phyloP scores from a whole-genome alignment of 2,888 invertebrate genomes.

The Anoplius nigerrimus region DNA sequence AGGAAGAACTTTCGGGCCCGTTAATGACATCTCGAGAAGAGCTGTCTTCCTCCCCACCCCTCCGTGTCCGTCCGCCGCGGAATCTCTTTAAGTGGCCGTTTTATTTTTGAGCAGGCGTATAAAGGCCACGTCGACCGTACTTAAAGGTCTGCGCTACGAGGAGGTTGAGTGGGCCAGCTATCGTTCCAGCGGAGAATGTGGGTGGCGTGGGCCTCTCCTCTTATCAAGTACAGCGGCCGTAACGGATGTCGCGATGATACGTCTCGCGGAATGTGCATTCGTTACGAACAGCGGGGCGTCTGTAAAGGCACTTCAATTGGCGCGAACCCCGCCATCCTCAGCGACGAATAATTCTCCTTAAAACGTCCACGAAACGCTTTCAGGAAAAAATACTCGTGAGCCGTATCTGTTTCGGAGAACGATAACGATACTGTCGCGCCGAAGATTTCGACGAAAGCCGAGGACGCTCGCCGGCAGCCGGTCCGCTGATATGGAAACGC shows the following conservation, averaged over 20 bases:
- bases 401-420: no score
- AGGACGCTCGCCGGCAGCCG: no score
- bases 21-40: no score
- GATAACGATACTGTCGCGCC: no score
- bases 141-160: slow-evolving; percentile 3
- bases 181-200: slow-evolving; percentile 42
- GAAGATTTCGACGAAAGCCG: no score
- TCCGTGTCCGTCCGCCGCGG: slow-evolving; percentile 17
- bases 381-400: no score
- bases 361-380: no score
- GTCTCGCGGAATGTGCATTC: slow-evolving; percentile 51
- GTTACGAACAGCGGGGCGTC: slow-evolving; percentile 44
- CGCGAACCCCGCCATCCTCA: no score
- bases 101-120: slow-evolving; percentile 8
- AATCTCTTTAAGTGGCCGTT: background rate
- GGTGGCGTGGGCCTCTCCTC: slow-evolving; percentile 51
- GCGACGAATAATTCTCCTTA: no score
- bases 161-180: slow-evolving; percentile 41
- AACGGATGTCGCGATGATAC: slow-evolving; percentile 67
- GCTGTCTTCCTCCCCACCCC: background rate
- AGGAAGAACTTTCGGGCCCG: slow-evolving; percentile 4
- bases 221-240: slow-evolving; percentile 59
- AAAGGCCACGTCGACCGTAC: slow-evolving; percentile 8
- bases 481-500: no score
- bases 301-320: no score